Conservation (phyloP, 2,888 invertebrate genomes). For the Iselma pallidipennis region DNA sequence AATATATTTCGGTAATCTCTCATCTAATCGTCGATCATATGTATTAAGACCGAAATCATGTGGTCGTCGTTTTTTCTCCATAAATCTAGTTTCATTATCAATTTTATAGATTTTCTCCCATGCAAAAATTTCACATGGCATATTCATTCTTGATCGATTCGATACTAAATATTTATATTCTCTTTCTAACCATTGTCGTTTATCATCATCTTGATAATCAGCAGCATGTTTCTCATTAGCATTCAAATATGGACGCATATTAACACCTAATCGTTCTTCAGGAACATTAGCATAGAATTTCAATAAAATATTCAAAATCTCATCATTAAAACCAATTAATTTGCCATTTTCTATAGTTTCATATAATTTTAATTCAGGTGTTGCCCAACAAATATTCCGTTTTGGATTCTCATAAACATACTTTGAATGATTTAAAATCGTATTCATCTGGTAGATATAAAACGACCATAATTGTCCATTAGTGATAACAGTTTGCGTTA, state of each 20-base stretch:
- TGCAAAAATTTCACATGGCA: conserved; percentile 70
- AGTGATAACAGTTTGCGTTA: conserved; percentile 85
- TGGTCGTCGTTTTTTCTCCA: conserved; percentile 70
- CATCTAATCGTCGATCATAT: conserved; percentile 66
- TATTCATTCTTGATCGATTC: conserved; percentile 67
- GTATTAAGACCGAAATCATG: conserved; percentile 71
- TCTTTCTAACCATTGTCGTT: conserved; percentile 70
- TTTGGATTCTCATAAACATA: conserved; percentile 67
- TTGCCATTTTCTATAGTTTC: conserved; percentile 69
- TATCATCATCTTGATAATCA: conserved; percentile 70
- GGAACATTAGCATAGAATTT: conserved; percentile 76
- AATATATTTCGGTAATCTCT: conserved; percentile 70
- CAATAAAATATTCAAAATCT: conserved; percentile 72
- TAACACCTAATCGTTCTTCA: conserved; percentile 60
- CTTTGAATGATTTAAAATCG: conserved; percentile 68
- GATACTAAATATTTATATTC: conserved; percentile 70
- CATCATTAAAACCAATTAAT: conserved; percentile 78
- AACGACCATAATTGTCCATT: conserved; percentile 88
- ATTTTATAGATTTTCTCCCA: conserved; percentile 87
- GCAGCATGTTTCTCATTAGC: conserved; percentile 63
- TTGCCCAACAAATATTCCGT: conserved; percentile 81
- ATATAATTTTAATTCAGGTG: conserved; percentile 72
- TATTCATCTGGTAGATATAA: conserved; percentile 91
- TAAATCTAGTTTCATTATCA: conserved; percentile 66
- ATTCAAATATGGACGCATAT: conserved; percentile 76